Conservation (phyloP, 2,888 invertebrate genomes). For the Pseudeuparius sepicola region DNA sequence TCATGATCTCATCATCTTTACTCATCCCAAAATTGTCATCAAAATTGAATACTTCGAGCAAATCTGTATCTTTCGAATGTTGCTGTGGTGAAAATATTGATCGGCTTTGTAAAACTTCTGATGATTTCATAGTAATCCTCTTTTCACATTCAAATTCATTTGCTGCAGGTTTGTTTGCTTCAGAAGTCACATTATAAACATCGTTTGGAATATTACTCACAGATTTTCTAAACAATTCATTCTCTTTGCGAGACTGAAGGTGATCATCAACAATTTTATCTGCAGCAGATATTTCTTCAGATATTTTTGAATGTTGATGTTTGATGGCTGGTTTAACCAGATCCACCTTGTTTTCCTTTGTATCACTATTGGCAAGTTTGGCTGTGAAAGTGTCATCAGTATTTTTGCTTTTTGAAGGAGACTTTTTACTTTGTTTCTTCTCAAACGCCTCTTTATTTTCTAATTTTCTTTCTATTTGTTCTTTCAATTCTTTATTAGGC, state of each 20-base stretch:
- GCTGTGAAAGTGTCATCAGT: conserved; percentile 28
- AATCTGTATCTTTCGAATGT: conserved; percentile 41
- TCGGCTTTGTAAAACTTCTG: conserved; percentile 41
- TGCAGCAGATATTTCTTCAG: conserved; percentile 28
- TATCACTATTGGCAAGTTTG: conserved; percentile 25
- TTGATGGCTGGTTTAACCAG: conserved; percentile 20
- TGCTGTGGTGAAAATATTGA: conserved; percentile 66
- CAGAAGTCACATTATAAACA: conserved; percentile 18
- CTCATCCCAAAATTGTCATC: conserved; percentile 55
- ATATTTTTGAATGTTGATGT: conserved; percentile 20
- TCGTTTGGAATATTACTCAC: conserved; percentile 11
- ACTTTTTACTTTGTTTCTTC: too few relatives aligned
- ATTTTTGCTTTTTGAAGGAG: conserved; percentile 26
- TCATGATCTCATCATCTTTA: conserved; percentile 49
- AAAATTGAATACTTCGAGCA: conserved; percentile 44
- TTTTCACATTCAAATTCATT: conserved; percentile 24
- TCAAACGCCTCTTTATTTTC: conserved; percentile 22
- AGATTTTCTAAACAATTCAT: conserved; percentile 20
- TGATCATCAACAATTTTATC: conserved; percentile 35
- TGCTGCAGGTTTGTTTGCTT: conserved; percentile 20
- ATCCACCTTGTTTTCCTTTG: conserved; percentile 28
- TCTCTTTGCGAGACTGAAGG: conserved; percentile 23
- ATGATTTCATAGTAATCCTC: conserved; percentile 24
- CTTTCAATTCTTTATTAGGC: conserved; percentile 27
- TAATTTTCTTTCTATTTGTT: conserved; percentile 22